phyloP scores from a whole-genome alignment of 2,888 invertebrate species.

The Morpho deidamia region DNA sequence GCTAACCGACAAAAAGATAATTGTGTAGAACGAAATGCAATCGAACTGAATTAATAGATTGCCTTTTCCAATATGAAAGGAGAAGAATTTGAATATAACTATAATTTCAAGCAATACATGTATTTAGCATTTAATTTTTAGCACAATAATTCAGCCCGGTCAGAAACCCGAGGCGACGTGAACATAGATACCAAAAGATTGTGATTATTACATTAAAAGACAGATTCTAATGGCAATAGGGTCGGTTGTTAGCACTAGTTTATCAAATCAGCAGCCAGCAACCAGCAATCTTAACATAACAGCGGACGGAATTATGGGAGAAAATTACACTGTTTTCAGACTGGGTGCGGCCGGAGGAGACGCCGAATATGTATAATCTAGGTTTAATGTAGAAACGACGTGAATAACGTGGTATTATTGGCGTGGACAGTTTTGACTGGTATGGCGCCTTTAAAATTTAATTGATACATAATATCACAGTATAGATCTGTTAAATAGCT shows the following conservation, averaged over 20 bases:
- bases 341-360: not conserved
- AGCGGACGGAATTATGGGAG: not conserved
- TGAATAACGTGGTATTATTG: too few species aligned
- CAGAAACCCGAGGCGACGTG: not conserved
- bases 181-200: not conserved
- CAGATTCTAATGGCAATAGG: not conserved
- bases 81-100: not conserved
- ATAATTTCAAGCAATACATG: too few species aligned
- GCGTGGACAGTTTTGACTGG: too few species aligned
- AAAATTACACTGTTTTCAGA: slow-evolving; percentile 5
- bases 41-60: too few species aligned
- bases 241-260: slow-evolving; percentile 1
- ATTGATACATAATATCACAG: too few species aligned
- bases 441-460: too few species aligned
- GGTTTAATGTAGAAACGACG: too few species aligned
- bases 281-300: not conserved
- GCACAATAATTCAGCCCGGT: too few species aligned
- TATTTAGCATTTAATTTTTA: not conserved
- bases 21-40: too few species aligned
- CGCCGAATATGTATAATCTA: too few species aligned
- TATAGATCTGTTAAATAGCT: too few species aligned
- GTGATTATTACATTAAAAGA: not conserved
- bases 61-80: not conserved
- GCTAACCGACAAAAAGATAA: too few species aligned
- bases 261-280: slow-evolving; percentile 1